These are phyloP conservation scores for Machimus rusticus DNA, from an alignment of 2,888 invertebrate genomes.

Conservation along the genomic window DNA sequence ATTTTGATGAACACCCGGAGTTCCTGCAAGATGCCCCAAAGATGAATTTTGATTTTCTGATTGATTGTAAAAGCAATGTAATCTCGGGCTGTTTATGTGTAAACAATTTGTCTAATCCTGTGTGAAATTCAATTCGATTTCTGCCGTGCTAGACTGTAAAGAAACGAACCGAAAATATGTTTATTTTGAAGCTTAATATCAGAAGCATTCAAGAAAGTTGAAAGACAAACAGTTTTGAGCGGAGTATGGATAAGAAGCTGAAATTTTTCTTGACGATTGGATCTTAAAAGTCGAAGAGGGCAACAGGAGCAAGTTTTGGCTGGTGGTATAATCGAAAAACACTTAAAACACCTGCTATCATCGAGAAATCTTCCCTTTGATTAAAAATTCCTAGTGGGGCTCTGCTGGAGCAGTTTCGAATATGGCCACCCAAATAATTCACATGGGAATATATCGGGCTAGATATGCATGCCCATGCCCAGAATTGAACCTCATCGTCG, in stretches of 20 bases:
- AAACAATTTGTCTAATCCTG: background rate
- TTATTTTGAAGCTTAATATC: background rate
- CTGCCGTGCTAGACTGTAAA: background rate
- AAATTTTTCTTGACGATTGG: background rate
- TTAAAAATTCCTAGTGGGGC: slow-evolving; percentile 7
- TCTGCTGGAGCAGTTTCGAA: background rate
- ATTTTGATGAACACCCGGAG: background rate
- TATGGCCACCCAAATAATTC: slow-evolving; percentile 33
- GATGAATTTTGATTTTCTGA: background rate
- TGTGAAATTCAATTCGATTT: background rate
- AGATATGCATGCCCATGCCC: slow-evolving; percentile 15
- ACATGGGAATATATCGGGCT: slow-evolving; percentile 26
- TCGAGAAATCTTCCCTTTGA: background rate
- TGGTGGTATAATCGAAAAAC: background rate
- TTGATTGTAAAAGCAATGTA: background rate
- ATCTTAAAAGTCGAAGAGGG: background rate
- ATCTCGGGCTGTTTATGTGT: background rate
- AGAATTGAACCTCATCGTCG: background rate
- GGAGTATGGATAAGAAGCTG: background rate
- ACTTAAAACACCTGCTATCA: slow-evolving; percentile 15
- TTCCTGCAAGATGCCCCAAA: background rate
- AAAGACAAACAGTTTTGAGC: background rate
- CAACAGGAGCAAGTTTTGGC: background rate
- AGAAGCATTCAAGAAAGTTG: background rate
- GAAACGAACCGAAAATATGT: background rate